Evolutionary conservation across 2,113 vertebrate genomes (phyloP).

Genomic region (Galemys pyrenaicus): DNA sequence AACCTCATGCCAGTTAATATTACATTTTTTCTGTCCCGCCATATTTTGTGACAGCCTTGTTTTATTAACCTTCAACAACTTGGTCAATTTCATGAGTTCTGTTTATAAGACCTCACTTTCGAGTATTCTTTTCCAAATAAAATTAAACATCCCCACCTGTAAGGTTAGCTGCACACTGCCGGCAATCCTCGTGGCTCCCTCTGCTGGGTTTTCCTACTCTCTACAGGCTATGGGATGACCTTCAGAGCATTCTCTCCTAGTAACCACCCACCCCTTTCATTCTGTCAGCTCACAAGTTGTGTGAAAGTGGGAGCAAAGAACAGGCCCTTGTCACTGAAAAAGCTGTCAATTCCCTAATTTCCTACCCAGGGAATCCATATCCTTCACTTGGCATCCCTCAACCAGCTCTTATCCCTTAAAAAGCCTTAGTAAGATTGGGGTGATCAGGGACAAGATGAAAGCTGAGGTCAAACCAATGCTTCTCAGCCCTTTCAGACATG

Average conservation of each 20-base stretch:
- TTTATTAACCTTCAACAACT: neutral
- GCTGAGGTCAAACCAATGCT: neutral
- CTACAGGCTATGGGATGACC: neutral
- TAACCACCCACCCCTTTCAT: neutral
- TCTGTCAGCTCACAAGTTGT: neutral
- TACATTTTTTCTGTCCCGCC: neutral
- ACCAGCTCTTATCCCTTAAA: neutral
- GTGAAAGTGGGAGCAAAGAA: neutral
- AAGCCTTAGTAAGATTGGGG: neutral
- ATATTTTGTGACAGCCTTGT: neutral
- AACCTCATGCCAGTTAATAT: neutral
- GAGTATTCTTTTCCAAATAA: neutral
- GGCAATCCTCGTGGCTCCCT: neutral
- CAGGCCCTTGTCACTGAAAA: neutral
- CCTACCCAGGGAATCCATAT: neutral
- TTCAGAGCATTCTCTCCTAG: neutral
- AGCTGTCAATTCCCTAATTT: neutral
- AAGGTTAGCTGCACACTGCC: no score
- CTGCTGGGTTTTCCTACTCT: slow-evolving; percentile 1
- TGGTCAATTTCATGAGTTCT: neutral
- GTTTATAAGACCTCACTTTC: neutral
- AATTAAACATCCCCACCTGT: neutral
- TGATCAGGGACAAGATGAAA: neutral
- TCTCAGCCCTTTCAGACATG: neutral
- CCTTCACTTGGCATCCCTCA: neutral